Conservation (phyloP, 2,888 invertebrate genomes). For the Mesochorus sp. region DNA sequence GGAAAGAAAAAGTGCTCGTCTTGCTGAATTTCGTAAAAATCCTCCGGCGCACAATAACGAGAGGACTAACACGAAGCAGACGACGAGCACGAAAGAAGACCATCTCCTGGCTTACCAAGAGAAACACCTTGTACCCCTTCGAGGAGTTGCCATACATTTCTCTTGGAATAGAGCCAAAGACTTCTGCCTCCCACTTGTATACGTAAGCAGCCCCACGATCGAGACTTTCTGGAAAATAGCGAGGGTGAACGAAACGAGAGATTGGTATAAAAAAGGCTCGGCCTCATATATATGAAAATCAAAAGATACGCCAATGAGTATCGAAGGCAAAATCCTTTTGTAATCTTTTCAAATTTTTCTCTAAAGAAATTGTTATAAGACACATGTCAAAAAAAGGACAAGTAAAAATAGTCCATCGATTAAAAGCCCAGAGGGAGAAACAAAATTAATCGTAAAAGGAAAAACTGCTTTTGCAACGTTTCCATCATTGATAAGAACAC, state of each 20-base stretch:
- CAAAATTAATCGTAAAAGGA: background rate
- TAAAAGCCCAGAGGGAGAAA: slow-evolving; percentile 11
- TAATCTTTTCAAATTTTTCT: background rate
- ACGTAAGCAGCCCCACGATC: background rate
- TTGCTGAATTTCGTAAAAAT: slow-evolving; percentile 39
- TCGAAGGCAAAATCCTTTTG: background rate
- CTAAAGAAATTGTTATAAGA: background rate
- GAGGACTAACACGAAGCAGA: background rate
- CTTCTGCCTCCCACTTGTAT: slow-evolving; percentile 9
- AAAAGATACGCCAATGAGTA: background rate
- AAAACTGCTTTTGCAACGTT: background rate
- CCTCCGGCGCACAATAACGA: slow-evolving; percentile 7
- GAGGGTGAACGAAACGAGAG: background rate
- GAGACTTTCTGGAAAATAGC: background rate
- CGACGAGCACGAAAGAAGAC: slow-evolving; percentile 14
- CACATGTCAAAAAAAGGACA: background rate
- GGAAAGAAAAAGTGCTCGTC: slow-evolving; percentile 35
- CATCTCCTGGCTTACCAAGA: background rate
- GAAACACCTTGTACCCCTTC: slow-evolving; percentile 24
- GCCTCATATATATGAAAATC: background rate
- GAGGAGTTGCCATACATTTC: slow-evolving; percentile 35
- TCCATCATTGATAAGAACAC: background rate
- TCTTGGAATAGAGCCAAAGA: slow-evolving; percentile 46
- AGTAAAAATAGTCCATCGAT: background rate
- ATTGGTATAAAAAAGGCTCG: background rate